Conservation (phyloP, 2,888 invertebrate species). For the Crematogaster levior region DNA sequence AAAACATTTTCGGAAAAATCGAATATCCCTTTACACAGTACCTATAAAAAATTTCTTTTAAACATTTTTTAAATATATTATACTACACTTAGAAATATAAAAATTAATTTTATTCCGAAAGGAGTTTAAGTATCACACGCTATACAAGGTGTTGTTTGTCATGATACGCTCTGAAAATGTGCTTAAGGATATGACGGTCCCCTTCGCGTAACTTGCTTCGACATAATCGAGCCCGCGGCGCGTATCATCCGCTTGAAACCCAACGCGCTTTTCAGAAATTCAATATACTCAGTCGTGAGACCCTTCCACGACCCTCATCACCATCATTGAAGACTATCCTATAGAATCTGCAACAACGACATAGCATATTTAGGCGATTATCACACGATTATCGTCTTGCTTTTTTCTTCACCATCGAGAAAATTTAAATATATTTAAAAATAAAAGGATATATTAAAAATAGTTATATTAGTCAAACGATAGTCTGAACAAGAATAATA, state of each 20-base stretch:
- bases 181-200: constrained; percentile 47
- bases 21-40: neutral
- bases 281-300: constrained; percentile 77
- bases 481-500: neutral
- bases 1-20: neutral
- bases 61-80: neutral
- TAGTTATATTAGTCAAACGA: neutral
- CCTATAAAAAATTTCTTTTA: neutral
- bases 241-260: constrained; percentile 81
- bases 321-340: constrained; percentile 54
- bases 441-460: constrained; percentile 4
- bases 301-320: constrained; percentile 63
- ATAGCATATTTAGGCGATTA: constrained; percentile 74
- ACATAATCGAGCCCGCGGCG: constrained; percentile 72
- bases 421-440: constrained; percentile 23
- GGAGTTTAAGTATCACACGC: neutral
- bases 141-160: constrained; percentile 51
- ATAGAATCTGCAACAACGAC: constrained; percentile 68
- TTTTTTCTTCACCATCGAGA: neutral
- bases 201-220: constrained; percentile 77
- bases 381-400: constrained; percentile 27
- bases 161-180: constrained; percentile 46
- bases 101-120: neutral
- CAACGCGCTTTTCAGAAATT: constrained; percentile 82
- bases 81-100: neutral